Conservation (phyloP, 2,888 invertebrate species). For the Chironomus tentans region DNA sequence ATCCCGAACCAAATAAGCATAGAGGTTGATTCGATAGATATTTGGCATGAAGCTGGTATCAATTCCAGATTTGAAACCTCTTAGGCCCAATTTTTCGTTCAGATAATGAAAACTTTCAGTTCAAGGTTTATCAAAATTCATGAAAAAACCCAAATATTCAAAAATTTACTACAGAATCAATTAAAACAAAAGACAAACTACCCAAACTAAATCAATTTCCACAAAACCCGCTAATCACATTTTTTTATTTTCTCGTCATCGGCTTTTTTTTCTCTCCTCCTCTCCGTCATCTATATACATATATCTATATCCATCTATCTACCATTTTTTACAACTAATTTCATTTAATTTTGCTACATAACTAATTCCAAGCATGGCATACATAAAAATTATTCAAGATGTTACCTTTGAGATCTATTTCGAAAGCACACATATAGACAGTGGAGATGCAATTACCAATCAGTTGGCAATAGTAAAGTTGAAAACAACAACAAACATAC, state of each 20-base stretch:
- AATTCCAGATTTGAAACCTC: too few species aligned
- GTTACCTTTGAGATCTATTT: conserved; percentile 11
- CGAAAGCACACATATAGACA: not conserved
- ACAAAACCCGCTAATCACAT: not conserved
- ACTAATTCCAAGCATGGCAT: conserved; percentile 8
- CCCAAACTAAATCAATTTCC: too few species aligned
- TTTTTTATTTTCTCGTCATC: not conserved
- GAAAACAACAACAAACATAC: not conserved
- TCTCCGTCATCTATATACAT: not conserved
- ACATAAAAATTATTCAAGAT: conserved; percentile 23
- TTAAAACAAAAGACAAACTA: too few species aligned
- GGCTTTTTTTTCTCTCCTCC: too few species aligned
- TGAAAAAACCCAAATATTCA: too few species aligned
- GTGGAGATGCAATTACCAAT: conserved; percentile 19
- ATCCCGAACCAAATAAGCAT: too few species aligned
- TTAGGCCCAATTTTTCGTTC: too few species aligned
- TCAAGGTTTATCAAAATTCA: too few species aligned
- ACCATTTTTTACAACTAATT: not conserved
- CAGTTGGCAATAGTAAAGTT: not conserved
- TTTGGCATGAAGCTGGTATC: too few species aligned
- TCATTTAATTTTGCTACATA: conserved; percentile 5
- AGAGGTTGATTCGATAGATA: too few species aligned
- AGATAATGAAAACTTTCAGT: too few species aligned
- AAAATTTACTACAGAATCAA: too few species aligned
- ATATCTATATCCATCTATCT: not conserved